Evolutionary conservation across 2,797 vertebrate species (phyloP).

Genomic region (Poecilia velifera): DNA sequence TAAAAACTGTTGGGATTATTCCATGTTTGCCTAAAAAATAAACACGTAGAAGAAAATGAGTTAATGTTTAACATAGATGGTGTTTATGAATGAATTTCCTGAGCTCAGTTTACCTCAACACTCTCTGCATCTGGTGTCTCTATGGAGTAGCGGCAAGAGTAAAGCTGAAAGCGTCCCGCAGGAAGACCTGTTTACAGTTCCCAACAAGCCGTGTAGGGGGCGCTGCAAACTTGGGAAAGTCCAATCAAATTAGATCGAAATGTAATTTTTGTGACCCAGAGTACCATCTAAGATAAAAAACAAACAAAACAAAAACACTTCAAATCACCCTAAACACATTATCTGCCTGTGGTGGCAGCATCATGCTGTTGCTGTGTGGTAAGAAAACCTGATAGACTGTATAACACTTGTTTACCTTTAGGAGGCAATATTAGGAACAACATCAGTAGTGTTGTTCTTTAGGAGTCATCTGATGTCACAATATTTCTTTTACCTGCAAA

Average conservation of each 20-base stretch:
- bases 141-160: neutral
- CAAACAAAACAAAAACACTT: neutral
- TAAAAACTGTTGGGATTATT: neutral
- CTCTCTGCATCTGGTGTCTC: too few relatives aligned
- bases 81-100: neutral
- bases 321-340: neutral
- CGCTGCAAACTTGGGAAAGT: neutral
- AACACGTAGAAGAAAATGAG: neutral
- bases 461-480: too few relatives aligned
- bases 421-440: neutral
- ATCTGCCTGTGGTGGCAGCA: neutral
- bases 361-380: neutral
- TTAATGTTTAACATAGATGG: neutral
- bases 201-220: neutral
- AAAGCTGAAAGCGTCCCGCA: too few relatives aligned
- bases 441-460: too few relatives aligned
- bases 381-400: neutral
- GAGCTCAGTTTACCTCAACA: neutral
- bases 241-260: neutral
- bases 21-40: neutral
- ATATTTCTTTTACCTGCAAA: too few relatives aligned
- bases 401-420: neutral
- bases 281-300: neutral
- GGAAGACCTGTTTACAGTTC: neutral
- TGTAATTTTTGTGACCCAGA: neutral